A percentile compares a stretch with the other conserved stretches of the same genome.
Conservation (phyloP, 2,113 vertebrate genomes). For the Ctenomys sociabilis region DNA sequence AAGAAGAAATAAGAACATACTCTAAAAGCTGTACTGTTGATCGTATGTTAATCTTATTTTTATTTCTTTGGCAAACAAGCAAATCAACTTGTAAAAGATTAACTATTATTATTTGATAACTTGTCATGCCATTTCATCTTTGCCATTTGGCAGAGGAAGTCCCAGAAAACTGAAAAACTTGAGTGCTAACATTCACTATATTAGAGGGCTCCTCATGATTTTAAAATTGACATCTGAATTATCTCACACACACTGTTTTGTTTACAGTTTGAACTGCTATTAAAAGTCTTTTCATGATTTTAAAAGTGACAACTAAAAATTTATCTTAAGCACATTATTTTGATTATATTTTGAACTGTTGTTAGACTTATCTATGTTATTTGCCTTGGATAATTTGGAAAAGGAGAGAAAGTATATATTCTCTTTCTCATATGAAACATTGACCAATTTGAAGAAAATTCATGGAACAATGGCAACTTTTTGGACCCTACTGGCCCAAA, state of each 20-base stretch:
- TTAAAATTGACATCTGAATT: neutral
- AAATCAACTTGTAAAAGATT: conserved; percentile 13
- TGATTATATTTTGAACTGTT: conserved; percentile 7
- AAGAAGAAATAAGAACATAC: conserved; percentile 21
- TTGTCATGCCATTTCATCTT: neutral
- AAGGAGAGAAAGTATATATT: neutral
- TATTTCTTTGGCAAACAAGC: conserved; percentile 18
- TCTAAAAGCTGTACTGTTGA: neutral
- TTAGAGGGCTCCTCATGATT: neutral
- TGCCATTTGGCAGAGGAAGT: neutral
- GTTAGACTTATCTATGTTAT: neutral
- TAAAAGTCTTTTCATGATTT: neutral
- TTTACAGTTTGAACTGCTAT: neutral
- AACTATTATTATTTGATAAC: conserved; percentile 13
- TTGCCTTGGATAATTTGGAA: conserved; percentile 14
- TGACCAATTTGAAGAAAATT: neutral
- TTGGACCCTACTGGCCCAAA: neutral
- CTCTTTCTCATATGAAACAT: neutral
- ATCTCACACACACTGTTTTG: neutral
- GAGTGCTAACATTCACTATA: neutral
- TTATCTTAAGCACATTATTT: neutral
- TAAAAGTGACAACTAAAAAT: neutral
- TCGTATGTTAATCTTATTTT: conserved; percentile 38
- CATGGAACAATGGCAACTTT: neutral
- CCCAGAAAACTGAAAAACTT: neutral